Base-by-base conservation (phyloP, 2,113 vertebrate genomes). In the Equus przewalskii region DNA sequence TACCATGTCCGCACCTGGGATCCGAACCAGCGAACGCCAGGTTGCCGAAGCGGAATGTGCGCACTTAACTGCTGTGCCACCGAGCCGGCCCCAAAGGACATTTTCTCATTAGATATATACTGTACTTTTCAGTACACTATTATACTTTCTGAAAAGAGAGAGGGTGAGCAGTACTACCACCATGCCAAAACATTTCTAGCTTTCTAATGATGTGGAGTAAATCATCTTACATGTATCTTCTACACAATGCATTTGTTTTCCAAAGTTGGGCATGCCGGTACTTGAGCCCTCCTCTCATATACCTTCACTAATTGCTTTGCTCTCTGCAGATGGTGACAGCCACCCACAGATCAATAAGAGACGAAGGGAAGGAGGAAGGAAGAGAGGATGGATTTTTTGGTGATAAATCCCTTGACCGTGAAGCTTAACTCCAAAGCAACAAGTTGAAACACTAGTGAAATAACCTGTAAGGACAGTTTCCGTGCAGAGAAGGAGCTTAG, bases 341-440 rank as follows among this genome's bases (percentile, higher is more conserved):
- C 54, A 85, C 56, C 81, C 69, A 75, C 44, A 83, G 24, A 92
- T 62, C 64, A 65, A 46, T 18, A 46, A 83, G 69, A 56, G 22
- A 58, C 62, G n/a, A 54, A 33, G 13, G 62, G 8, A 58, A 36
- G 18, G 11, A 51, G 58, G 9, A 11, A 44, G 60, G 49, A 41
- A 30, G 44, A 76, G 21, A 82, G 24, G 24, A 44, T 26, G 19
- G 28, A 7, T 62, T 91, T 95, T 86, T 86, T 85, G 18, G 44
- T 64, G 49, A n/a, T 30, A 70, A 89, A 76, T 76, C 67, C 36
- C 67, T 70, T 87, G 56, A 89, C 72, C 76, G 41, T 46, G n/a
- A 96, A 85, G 64, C 65, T 88, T 84, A 89, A 76, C 44, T 81
- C 28, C 65, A 93, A 93, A 84, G 46, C 21, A 90, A 82, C 36